Evolutionary conservation across 2,888 invertebrate genomes (phyloP), one percentile per base, ranked within the genome.

Genomic region (Ennomos erosarius): DNA sequence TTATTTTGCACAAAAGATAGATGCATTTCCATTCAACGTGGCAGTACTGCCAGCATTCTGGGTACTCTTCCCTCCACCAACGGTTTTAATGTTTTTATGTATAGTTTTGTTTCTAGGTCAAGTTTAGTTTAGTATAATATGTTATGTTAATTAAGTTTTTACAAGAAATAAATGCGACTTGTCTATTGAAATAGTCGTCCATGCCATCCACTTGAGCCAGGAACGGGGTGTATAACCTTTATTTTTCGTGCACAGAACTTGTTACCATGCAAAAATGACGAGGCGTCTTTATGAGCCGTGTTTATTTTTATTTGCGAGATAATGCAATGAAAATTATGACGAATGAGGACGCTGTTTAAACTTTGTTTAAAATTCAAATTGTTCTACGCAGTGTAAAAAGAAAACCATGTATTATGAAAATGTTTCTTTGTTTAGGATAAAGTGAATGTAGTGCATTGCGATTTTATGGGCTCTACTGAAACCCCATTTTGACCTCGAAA

Each of bases 351-450:
- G 53, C 44, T 59, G 35, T 59, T 53, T 39, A 54, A 26, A 50
- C 52, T 42, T 33, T 13, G 48, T 58, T 58, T 52, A 43, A 43
- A 59, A 59, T 54, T 50, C 59, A 54, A 54, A 59, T 57, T 52
- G 39, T 43, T 40, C 33, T 12, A 11, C 12, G 26, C 50, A 42
- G 36, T n/a, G 16, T 12, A 39, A 10, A 38, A 45, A 46, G 44
- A 10, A 38, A 45, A 46, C 11, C 44, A 16, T 35, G 16, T 26
- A 26, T 26, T 26, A 26, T 26, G 26, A 26, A 26, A 26, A 37
- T 26, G 37, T 42, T 36, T 26, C 6, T 50, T 43, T 51, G 10
- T 36, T 35, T 10, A 42, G 9, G 33, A 9, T 36, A 16, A n/a
- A 26, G 26, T 26, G 26, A 26, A 26, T 16, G 16, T 3, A 16